Base-by-base conservation (phyloP, 2,797 vertebrate genomes). In the Lepus oiostolus region DNA sequence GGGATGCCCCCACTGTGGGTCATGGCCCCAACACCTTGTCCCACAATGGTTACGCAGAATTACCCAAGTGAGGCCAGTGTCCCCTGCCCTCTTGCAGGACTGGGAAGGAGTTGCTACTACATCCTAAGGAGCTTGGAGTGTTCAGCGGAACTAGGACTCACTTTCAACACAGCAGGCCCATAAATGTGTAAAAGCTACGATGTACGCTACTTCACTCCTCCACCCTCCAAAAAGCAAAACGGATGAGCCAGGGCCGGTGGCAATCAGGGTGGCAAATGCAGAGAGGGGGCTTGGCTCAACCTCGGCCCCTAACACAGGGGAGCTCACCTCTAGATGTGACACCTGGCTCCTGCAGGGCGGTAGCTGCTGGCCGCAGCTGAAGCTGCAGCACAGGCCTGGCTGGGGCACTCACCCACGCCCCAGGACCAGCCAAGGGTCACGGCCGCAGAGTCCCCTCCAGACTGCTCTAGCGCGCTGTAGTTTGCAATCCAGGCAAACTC, bases 401-500 rank as follows among this genome's bases (percentile, higher is more conserved):
- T 35, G 0, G 0, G 54, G 80, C 9, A 28, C 54, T 74, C 24
- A 72, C 21, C 24, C 63, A 28, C 19, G 60, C 30, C 38, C 7
- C 0, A 4, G 2, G 63, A 77, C 88, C 92, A 42, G 88, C 32
- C 74, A 58, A 24, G 50, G 77, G 47, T 22, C 74, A 30, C 19
- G 54, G 2, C 24, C 13, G 54, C 22, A 0, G 7, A 47, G 47
- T 65, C 70, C 68, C 70, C 42, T 90, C 86, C 14, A 8, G 19
- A 80, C 14, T 26, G 54, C 21, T 26, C 60, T 54, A 24, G 24
- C 50, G 47, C 9, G n/a, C 80, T 74, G 83, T 88, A 91, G 92
- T 93, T 95, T 96, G 91, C 96, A 96, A 62, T 95, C 96, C 84
- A 96, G 94, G 90, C 81, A 97, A 98, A 98, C 86, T 88, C 95